Evolutionary conservation across 1,140 invertebrate genomes (phyloP), one percentile per base, ranked within the genome.

Genomic region (Scaptomyza graminum): DNA sequence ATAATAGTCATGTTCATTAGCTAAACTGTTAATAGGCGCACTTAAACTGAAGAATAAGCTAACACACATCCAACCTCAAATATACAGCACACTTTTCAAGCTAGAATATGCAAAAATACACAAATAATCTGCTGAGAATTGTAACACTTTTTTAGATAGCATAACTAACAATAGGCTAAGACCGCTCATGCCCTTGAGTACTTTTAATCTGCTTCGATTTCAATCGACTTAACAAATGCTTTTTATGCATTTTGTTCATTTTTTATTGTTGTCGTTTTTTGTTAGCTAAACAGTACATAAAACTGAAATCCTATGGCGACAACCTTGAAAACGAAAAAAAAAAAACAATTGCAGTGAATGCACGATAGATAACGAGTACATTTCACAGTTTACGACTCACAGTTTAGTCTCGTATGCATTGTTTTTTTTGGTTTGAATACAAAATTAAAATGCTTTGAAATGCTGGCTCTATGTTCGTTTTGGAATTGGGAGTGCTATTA

Each of bases 401-500:
- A 22, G n/a, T 50, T 49, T 55, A 34, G 15, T 39, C 13, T 66
- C 31, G 25, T 59, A n/a, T 41, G 5, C 31, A 16, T 41, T 52
- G 16, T 31, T 3, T 67, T 34, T 51, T 18, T 5, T 50, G 37
- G 11, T 16, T 56, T 62, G 9, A 43, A 47, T 56, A 54, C 43
- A 31, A 65, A 54, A 59, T 47, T 49, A 47, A 71, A 79, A 50
- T 44, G 39, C 39, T 66, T 12, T 25, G 68, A 70, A 70, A 65
- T 70, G 37, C 65, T 69, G 50, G 59, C 49, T 15, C 41, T 55
- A n/a, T 49, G 66, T 41, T 51, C 60, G 37, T 56, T 60, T 67
- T 28, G 79, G 66, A 82, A 84, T 78, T 64, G 52, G 22, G n/a
- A 50, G 52, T 28, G 61, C 67, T 47, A 69, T 64, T 5, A 55